Evolutionary conservation across 2,888 invertebrate species (phyloP).

Genomic region (Ceriagrion tenellum): DNA sequence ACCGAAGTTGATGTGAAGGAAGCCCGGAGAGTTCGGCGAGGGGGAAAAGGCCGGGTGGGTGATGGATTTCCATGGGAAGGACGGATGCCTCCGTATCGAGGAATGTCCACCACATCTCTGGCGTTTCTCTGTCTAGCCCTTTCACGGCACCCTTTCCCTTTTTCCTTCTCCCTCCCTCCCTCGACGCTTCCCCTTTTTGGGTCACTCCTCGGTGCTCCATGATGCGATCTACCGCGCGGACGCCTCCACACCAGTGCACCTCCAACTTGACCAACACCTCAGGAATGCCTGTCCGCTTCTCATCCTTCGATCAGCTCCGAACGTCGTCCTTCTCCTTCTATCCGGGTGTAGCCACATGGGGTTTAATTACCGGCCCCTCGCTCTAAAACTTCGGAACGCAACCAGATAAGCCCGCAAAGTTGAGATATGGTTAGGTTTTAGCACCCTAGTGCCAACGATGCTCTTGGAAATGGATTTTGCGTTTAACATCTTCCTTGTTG

Average conservation of each 20-base stretch:
- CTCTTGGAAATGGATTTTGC: too few relatives aligned
- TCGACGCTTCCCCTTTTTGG: constrained; percentile 14
- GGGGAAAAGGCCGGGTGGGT: background rate
- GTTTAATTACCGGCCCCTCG: background rate
- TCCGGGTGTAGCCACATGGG: background rate
- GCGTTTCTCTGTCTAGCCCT: background rate
- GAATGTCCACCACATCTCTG: background rate
- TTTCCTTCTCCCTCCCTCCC: background rate
- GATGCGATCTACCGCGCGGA: constrained; percentile 33
- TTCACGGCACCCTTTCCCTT: background rate
- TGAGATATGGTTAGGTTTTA: background rate
- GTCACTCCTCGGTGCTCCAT: constrained; percentile 38
- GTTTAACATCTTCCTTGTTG: too few relatives aligned
- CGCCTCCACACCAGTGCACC: background rate
- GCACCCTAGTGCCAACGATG: too few relatives aligned
- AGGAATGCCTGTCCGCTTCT: background rate
- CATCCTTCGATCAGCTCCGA: background rate
- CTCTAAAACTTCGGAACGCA: background rate
- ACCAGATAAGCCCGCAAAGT: background rate
- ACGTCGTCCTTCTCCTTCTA: background rate
- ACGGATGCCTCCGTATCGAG: background rate
- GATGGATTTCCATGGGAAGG: background rate
- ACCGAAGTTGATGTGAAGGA: background rate
- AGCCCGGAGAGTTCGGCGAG: background rate
- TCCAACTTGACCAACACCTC: background rate